These are phyloP conservation scores for Drosophila neonasuta DNA, from an alignment of 2,888 invertebrate species.

Conservation along the genomic window DNA sequence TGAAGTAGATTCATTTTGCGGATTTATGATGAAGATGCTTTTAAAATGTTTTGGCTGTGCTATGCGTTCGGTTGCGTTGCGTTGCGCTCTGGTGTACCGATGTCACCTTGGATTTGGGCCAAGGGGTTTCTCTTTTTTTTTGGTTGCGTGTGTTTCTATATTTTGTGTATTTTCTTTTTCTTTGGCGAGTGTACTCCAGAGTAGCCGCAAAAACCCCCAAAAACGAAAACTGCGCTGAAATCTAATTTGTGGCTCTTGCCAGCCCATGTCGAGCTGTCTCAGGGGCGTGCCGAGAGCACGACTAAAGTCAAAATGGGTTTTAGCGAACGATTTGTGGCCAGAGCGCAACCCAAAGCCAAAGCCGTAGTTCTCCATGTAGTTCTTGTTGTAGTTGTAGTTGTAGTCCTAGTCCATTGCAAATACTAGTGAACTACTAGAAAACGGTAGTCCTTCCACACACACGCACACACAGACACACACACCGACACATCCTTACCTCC, in stretches of 20 bases:
- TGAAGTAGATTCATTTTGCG: constrained; percentile 49
- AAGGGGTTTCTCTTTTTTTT: constrained; percentile 17
- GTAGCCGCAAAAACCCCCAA: constrained; percentile 28
- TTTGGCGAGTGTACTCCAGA: constrained; percentile 7
- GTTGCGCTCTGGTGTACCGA: constrained; percentile 34
- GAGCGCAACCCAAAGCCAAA: constrained; percentile 15
- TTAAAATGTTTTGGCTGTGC: constrained; percentile 59
- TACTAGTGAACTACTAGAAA: constrained; percentile 33
- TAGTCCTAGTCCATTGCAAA: constrained; percentile 29
- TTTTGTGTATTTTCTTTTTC: background rate
- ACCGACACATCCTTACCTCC: background rate
- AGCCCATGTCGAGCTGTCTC: constrained; percentile 25
- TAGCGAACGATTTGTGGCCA: constrained; percentile 69
- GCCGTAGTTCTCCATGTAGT: background rate
- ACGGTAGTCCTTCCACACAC: background rate
- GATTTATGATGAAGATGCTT: constrained; percentile 69
- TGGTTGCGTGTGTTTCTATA: background rate
- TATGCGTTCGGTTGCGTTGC: constrained; percentile 20
- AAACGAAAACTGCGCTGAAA: constrained; percentile 64
- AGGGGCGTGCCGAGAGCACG: constrained; percentile 31
- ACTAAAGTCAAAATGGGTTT: constrained; percentile 67
- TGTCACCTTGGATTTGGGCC: constrained; percentile 60
- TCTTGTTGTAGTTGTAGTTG: background rate
- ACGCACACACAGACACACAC: background rate
- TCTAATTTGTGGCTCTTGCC: constrained; percentile 64